Base-by-base conservation (phyloP, 2,888 invertebrate genomes). In the Oscheius onirici region DNA sequence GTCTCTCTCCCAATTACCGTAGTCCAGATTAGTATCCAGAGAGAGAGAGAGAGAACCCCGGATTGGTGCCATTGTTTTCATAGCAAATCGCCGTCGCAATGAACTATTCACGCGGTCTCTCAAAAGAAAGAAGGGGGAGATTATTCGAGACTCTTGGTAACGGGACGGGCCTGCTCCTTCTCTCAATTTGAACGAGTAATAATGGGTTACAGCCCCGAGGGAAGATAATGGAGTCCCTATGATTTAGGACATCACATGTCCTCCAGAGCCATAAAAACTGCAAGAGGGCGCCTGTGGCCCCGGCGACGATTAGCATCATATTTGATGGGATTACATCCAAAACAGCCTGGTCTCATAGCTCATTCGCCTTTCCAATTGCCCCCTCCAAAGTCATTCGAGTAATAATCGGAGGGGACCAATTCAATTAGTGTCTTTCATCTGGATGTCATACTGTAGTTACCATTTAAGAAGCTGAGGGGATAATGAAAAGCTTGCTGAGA, bases 11-110 rank as follows among this genome's bases (percentile, higher is more conserved):
- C 3, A 46, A 17, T 46, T 46, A 66, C 66, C 54, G 66, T 66
- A 66, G 52, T 54, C 66, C 34, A 51, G 66, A 51, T 66, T 66
- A n/a, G n/a, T n/a, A 66, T 66, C 28, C 54, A 26, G 15, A 15
- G 54, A n/a, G n/a, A n/a, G n/a, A n/a, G n/a, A n/a, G n/a, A n/a
- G n/a, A n/a, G n/a, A n/a, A 34, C 52, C 20, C 34, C 49, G 46
- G 63, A 66, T 66, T 66, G 40, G 66, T 52, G 66, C 66, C 66
- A 66, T 66, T 66, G 66, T 66, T 66, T 66, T 66, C 66, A 52
- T 66, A 66, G 66, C 52, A 54, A 66, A 66, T 66, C 66, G 60
- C 52, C 66, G 52, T 13, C 11, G 26, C 15, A 22, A 66, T 66
- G 54, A 66, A 66, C 24, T 24, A 52, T 66, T 66, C 66, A 66